Conservation (phyloP, 2,797 vertebrate genomes). For the Pseudomugil gertrudae region DNA sequence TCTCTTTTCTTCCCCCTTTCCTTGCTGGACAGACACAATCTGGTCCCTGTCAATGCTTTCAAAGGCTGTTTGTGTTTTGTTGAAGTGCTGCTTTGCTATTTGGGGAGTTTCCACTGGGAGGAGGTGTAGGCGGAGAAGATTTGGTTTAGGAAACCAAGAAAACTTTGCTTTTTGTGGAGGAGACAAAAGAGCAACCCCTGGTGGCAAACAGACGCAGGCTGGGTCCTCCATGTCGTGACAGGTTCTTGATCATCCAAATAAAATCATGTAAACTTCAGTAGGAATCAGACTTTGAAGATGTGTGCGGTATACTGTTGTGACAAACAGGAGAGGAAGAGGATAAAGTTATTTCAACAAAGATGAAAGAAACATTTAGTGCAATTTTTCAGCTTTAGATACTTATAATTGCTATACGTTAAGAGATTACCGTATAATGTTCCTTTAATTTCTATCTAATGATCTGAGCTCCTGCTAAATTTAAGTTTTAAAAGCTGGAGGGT, state of each 20-base stretch:
- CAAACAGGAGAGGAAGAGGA: background rate
- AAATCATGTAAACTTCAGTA: conserved; percentile 17
- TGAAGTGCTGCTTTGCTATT: conserved; percentile 71
- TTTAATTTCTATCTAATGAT: too few relatives aligned
- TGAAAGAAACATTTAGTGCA: background rate
- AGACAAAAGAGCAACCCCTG: conserved; percentile 62
- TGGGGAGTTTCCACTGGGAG: conserved; percentile 57
- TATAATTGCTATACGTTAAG: too few relatives aligned
- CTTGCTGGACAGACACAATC: conserved; percentile 49
- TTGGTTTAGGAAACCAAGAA: conserved; percentile 56
- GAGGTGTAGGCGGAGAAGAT: conserved; percentile 50
- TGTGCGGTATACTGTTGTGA: background rate
- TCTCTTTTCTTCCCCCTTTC: conserved; percentile 27
- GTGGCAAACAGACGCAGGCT: conserved; percentile 49
- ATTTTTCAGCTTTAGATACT: too few relatives aligned
- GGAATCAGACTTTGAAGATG: conserved; percentile 26
- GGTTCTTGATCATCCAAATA: conserved; percentile 42
- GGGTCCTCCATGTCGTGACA: conserved; percentile 29
- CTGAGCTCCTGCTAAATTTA: too few relatives aligned
- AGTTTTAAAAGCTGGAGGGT: too few relatives aligned
- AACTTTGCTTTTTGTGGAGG: conserved; percentile 39
- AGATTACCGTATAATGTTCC: too few relatives aligned
- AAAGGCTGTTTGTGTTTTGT: conserved; percentile 59
- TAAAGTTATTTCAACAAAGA: conserved; percentile 5
- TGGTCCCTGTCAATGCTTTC: conserved; percentile 48